These are phyloP conservation scores for Lagocephalus sceleratus DNA, from an alignment of 2,797 vertebrate genomes.

Conservation along the genomic window DNA sequence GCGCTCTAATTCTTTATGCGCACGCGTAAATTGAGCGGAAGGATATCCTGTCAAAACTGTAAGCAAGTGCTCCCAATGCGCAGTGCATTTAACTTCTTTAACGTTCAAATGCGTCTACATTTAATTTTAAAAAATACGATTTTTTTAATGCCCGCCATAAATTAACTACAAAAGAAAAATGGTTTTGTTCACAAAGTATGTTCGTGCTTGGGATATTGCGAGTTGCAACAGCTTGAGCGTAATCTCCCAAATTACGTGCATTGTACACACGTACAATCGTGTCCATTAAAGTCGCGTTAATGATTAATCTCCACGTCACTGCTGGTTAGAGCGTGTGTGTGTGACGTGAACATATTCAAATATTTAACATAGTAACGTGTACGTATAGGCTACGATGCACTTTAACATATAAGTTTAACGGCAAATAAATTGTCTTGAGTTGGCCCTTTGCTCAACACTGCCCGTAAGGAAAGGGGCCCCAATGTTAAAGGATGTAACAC, in stretches of 20 bases:
- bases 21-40: background rate
- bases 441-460: constrained; percentile 38
- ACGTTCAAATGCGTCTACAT: too few species aligned
- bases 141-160: too few species aligned
- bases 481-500: constrained; percentile 23
- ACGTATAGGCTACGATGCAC: too few species aligned
- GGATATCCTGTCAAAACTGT: too few species aligned
- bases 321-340: constrained; percentile 8
- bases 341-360: constrained; percentile 4
- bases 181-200: background rate
- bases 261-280: background rate
- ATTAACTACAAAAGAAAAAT: background rate
- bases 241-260: background rate
- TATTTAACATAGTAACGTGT: constrained; percentile 1
- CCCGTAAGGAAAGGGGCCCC: constrained; percentile 50
- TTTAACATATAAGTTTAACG: too few species aligned
- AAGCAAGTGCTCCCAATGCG: too few species aligned
- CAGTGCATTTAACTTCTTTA: too few species aligned
- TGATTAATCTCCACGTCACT: background rate
- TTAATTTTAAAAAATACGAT: too few species aligned
- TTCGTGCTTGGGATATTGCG: background rate
- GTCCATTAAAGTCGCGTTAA: background rate
- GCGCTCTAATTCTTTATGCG: too few species aligned
- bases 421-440: constrained; percentile 26
- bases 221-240: constrained; percentile 2